Evolutionary conservation across 2,888 invertebrate species (phyloP).

Genomic region (Amiota mariae): DNA sequence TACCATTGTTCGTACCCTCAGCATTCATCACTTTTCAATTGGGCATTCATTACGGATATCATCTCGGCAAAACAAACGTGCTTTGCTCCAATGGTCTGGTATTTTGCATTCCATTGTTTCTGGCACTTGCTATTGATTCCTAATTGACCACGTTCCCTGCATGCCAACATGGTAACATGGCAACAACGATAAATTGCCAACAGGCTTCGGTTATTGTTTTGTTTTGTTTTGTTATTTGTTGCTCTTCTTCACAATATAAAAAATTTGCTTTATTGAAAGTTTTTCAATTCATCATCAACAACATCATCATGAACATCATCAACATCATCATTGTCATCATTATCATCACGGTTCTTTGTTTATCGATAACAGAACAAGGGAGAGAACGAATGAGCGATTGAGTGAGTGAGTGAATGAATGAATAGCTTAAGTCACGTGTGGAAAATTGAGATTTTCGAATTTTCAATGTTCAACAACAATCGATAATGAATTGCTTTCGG

Average conservation of each 20-base stretch:
- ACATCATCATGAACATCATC: no score
- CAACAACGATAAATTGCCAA: slow-evolving; percentile 28
- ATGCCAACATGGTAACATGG: no score
- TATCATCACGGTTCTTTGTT: no score
- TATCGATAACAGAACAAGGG: no score
- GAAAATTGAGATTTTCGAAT: slow-evolving; percentile 39
- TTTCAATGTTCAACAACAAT: slow-evolving; percentile 48
- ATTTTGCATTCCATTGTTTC: slow-evolving; percentile 13
- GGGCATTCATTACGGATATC: background rate
- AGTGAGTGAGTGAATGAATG: no score
- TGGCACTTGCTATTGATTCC: slow-evolving; percentile 39
- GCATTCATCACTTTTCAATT: slow-evolving; percentile 6
- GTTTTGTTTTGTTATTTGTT: background rate
- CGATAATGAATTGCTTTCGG: slow-evolving; percentile 52
- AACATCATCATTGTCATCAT: no score
- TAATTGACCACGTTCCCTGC: slow-evolving; percentile 36
- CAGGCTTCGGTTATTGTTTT: background rate
- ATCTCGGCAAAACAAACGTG: background rate
- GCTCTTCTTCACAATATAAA: background rate
- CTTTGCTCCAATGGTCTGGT: no score
- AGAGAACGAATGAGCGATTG: no score
- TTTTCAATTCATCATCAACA: no score
- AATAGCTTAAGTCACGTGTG: no score
- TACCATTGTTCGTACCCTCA: background rate
- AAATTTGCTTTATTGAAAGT: background rate